phyloP scores from a whole-genome alignment of 2,888 invertebrate genomes.

The Caenorhabditis panamensis region DNA sequence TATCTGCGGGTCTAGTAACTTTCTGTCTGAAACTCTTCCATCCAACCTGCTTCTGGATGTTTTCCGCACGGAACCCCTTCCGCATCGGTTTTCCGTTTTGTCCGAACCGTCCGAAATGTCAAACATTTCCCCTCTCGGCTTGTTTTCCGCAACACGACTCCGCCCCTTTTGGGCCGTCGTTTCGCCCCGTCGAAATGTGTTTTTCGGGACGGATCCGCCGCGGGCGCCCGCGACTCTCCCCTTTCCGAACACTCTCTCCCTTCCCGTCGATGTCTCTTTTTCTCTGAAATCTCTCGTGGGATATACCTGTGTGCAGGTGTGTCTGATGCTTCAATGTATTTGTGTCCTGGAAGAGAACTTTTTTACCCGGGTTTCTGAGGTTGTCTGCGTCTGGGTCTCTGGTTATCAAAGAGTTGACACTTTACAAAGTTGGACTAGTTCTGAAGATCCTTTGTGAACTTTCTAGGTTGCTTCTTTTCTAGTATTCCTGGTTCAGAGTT shows the following conservation, averaged over 20 bases:
- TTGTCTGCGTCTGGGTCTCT: neutral
- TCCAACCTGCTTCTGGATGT: neutral
- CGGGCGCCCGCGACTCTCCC: constrained; percentile 1
- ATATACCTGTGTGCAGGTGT: constrained; percentile 2
- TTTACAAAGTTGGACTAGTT: too few relatives aligned
- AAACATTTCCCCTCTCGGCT: neutral
- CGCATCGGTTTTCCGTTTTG: constrained; percentile 5
- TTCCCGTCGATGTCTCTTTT: neutral
- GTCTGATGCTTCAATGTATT: neutral
- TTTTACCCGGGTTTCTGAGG: neutral
- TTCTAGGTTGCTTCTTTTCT: too few relatives aligned
- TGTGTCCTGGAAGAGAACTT: constrained; percentile 6
- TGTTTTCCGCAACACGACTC: neutral
- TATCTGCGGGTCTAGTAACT: too few relatives aligned
- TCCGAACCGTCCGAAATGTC: neutral
- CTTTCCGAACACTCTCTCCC: neutral
- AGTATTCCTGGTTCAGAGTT: too few relatives aligned
- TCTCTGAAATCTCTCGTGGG: neutral
- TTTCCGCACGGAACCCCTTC: constrained; percentile 3
- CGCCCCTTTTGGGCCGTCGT: neutral
- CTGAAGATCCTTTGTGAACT: too few relatives aligned
- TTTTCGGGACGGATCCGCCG: constrained; percentile 9
- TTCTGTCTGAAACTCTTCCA: too few relatives aligned
- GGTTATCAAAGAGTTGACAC: too few relatives aligned
- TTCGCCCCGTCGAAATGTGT: constrained; percentile 8